phyloP scores from a whole-genome alignment of 2,797 vertebrate species.

The Microhierax caerulescens region DNA sequence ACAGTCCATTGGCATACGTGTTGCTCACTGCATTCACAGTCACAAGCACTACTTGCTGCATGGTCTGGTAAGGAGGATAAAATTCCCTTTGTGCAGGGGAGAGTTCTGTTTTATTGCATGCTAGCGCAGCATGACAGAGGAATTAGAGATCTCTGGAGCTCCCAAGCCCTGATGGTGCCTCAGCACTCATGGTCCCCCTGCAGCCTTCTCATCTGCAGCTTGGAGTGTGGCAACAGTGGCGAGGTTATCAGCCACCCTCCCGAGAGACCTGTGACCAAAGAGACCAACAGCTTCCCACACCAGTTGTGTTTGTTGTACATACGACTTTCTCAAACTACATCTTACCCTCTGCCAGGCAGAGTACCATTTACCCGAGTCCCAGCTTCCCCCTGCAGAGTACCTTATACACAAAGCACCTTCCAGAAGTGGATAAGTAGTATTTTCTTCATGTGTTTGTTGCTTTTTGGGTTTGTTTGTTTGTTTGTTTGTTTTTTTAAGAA shows the following conservation, averaged over 20 bases:
- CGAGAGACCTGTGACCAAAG: background rate
- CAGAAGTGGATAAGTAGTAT: background rate
- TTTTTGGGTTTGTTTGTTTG: background rate
- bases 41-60: background rate
- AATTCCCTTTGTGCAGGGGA: background rate
- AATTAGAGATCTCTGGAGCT: background rate
- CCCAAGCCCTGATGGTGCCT: background rate
- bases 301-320: background rate
- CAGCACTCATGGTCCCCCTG: background rate
- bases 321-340: background rate
- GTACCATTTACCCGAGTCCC: background rate
- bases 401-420: background rate
- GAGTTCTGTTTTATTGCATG: background rate
- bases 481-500: background rate
- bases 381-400: background rate
- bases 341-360: background rate
- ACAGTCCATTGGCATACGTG: background rate
- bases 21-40: background rate
- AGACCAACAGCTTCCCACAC: background rate
- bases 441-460: background rate
- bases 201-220: conserved; percentile 16
- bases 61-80: background rate
- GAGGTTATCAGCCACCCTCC: background rate
- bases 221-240: background rate
- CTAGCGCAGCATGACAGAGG: background rate